phyloP scores from a whole-genome alignment of 2,888 invertebrate species.

The Rosalia funebris region DNA sequence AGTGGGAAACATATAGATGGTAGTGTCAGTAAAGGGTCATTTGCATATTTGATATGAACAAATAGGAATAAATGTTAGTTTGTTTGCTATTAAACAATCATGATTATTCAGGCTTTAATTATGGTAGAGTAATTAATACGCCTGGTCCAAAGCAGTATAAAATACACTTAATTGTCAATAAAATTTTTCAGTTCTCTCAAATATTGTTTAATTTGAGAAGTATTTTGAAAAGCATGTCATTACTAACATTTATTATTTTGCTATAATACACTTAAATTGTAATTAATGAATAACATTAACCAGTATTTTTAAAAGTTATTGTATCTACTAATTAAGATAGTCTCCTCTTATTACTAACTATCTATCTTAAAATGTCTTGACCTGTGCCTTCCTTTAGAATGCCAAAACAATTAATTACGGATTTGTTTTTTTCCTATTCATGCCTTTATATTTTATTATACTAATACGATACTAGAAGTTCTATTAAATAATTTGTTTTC shows the following conservation, averaged over 20 bases:
- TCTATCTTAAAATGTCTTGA: too few species aligned
- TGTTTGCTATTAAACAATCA: slow-evolving; percentile 27
- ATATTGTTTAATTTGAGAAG: slow-evolving; percentile 11
- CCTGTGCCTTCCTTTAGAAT: too few species aligned
- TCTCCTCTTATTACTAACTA: too few species aligned
- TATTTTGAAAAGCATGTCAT: not conserved
- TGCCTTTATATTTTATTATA: too few species aligned
- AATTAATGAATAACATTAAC: too few species aligned
- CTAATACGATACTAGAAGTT: too few species aligned
- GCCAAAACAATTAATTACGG: too few species aligned
- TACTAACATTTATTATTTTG: slow-evolving; percentile 1
- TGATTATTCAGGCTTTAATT: slow-evolving; percentile 34
- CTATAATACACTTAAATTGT: not conserved
- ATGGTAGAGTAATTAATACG: slow-evolving; percentile 31
- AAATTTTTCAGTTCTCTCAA: slow-evolving; percentile 1
- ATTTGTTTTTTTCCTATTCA: too few species aligned
- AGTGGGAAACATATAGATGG: not conserved
- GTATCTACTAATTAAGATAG: too few species aligned
- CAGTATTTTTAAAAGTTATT: too few species aligned
- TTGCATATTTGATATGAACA: not conserved
- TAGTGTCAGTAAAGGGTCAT: not conserved
- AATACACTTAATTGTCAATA: not conserved
- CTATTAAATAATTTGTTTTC: too few species aligned
- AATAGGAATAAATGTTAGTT: slow-evolving; percentile 13
- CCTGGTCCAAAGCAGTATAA: slow-evolving; percentile 29